Conservation (phyloP, 2,888 invertebrate genomes). For the Lucinisca nassula region DNA sequence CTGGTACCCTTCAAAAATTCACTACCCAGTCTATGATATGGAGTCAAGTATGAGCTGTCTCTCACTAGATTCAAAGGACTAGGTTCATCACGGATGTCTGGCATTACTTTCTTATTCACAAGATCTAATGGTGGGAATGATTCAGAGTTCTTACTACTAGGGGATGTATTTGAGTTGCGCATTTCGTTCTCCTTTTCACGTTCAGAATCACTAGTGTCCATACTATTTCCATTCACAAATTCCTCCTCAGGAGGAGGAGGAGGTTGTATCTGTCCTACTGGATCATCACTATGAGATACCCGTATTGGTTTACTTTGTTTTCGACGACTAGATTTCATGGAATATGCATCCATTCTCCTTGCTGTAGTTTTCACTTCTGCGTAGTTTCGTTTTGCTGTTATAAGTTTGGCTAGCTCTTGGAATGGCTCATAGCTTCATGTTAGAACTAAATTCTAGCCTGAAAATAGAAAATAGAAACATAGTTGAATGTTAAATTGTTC, state of each 20-base stretch:
- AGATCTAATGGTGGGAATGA: constrained; percentile 64
- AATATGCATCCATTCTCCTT: constrained; percentile 72
- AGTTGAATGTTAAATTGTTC: too few relatives aligned
- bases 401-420: neutral
- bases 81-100: neutral
- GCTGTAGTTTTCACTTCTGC: neutral
- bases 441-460: neutral
- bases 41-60: constrained; percentile 82
- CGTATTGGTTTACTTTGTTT: constrained; percentile 86
- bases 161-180: constrained; percentile 64
- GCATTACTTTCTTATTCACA: constrained; percentile 37
- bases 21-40: constrained; percentile 95
- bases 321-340: constrained; percentile 83
- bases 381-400: neutral
- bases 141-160: constrained; percentile 67
- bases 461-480: neutral
- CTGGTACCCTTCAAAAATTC: constrained; percentile 89
- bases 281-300: constrained; percentile 74
- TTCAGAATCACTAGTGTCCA: constrained; percentile 63
- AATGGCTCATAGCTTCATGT: neutral
- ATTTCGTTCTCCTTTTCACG: constrained; percentile 76
- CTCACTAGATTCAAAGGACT: constrained; percentile 64
- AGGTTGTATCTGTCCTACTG: constrained; percentile 67
- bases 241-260: constrained; percentile 58
- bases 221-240: constrained; percentile 65